Base-by-base conservation (phyloP, 2,113 vertebrate species). In the Echinops telfairi region DNA sequence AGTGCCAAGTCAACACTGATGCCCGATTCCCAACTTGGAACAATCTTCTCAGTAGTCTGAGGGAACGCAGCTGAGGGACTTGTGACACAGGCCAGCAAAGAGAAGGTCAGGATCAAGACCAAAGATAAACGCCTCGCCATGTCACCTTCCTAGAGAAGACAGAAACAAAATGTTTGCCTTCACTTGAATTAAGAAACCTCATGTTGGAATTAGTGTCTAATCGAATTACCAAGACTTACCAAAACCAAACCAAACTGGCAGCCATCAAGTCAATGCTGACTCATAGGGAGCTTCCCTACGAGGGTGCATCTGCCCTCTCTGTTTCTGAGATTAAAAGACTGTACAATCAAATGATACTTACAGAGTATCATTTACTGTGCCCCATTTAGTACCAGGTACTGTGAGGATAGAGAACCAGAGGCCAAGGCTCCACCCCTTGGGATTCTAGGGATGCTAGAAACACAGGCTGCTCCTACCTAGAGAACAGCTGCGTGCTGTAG, bases 1-100 rank as follows among this genome's bases (percentile, higher is more conserved):
- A 98, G 93, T 1, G 99, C 99, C 91, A 97, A 95, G 83, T 97
- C 98, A 31, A 31, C 4, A 91, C 99, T 98, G 27, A 98, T 23
- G 0, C 97, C 95, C 78, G 97, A 83, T 81, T 97, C 96, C 97
- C 98, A 98, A 88, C 97, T 97, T 10, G 96, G 85, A 92, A 96
- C 95, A 80, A 97, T 95, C 95, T 97, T 97, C 91, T 98, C 98
- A 0, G 96, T 91, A 1, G 97, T 95, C 70, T 97, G 98, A 83
- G 97, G 96, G 95, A 97, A 95, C 85, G 98, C 97, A 78, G 97
- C 95, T 60, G 94, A 97, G 0, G 92, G 94, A 89, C 97, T 96
- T 95, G 96, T 97, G 94, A 97, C 43, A 79, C 29, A 79, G 95
- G 33, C 96, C 71, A 6, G 98, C 70, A 97, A 10, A 10, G 88